A percentile compares a stretch with the other conserved stretches of the same genome.
Evolutionary conservation across 2,888 invertebrate species (phyloP).

Genomic region (Dasypolia templi): DNA sequence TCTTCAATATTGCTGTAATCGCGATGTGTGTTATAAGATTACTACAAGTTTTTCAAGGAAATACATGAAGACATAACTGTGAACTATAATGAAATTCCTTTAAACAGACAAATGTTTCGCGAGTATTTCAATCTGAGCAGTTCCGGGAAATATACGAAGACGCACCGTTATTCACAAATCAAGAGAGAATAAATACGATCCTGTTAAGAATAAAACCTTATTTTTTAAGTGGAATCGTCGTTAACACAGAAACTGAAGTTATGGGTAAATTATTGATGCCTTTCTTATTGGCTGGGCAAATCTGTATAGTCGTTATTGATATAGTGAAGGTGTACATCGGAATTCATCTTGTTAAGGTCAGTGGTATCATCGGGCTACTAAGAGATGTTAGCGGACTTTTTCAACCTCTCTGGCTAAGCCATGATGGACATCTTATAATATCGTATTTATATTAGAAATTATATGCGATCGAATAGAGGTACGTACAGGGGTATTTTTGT

Average conservation of each 20-base stretch:
- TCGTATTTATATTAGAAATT: neutral
- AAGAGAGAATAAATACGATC: conserved; percentile 57
- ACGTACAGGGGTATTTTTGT: too few species aligned
- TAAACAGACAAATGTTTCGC: conserved; percentile 22
- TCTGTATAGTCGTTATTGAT: conserved; percentile 17
- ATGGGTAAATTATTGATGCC: conserved; percentile 50
- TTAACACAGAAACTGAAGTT: conserved; percentile 64
- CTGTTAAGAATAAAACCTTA: conserved; percentile 57
- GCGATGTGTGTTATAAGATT: neutral
- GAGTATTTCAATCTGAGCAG: conserved; percentile 20
- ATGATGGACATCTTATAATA: neutral
- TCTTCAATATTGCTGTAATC: neutral
- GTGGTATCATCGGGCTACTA: neutral
- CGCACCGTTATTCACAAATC: conserved; percentile 64
- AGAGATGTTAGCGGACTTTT: neutral
- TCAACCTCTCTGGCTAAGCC: neutral
- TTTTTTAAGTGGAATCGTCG: conserved; percentile 58
- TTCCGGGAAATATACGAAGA: conserved; percentile 41
- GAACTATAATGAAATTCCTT: conserved; percentile 7
- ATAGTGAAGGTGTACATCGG: neutral
- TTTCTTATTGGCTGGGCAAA: conserved; percentile 22
- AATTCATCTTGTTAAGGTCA: conserved; percentile 10
- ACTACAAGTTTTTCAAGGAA: neutral
- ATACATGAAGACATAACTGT: neutral
- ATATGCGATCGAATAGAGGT: too few species aligned